Percentiles rank a stretch among this genome's conserved stretches.
Evolutionary conservation across 2,113 vertebrate species (phyloP).

Genomic region (Axis porcinus): DNA sequence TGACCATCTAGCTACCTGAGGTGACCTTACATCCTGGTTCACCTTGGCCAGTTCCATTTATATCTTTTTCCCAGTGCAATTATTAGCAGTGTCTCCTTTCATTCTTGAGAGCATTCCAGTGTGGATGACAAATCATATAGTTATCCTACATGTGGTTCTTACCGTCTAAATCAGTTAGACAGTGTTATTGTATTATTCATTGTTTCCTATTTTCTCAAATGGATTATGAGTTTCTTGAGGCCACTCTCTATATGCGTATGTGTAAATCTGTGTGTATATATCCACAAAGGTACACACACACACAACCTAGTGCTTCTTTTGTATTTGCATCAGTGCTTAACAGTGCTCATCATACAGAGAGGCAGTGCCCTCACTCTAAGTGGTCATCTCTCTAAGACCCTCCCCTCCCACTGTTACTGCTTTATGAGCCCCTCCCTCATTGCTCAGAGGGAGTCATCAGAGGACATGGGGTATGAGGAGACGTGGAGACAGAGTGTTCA

Average conservation of each 20-base stretch:
- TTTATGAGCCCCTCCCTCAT: fast-evolving
- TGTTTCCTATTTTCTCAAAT: conserved; percentile 2
- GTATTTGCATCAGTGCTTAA: neutral
- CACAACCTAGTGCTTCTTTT: neutral
- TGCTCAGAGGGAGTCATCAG: neutral
- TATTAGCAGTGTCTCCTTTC: neutral
- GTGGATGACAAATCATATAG: neutral
- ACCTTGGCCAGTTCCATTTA: neutral
- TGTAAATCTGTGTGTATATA: neutral
- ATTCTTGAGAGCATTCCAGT: neutral
- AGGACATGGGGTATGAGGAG: neutral
- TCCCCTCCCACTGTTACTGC: neutral
- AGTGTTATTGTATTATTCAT: neutral
- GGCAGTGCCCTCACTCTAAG: neutral
- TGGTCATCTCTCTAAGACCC: neutral
- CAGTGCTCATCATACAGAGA: too few relatives aligned
- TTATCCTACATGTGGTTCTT: neutral
- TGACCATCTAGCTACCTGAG: neutral
- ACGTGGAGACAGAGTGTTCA: neutral
- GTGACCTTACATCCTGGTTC: neutral
- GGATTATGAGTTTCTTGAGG: neutral
- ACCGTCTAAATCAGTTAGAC: neutral
- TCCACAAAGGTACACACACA: fast-evolving
- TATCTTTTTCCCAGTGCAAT: neutral
- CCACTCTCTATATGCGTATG: neutral